phyloP scores from a whole-genome alignment of 2,113 vertebrate species.

The Larimichthys crocea region DNA sequence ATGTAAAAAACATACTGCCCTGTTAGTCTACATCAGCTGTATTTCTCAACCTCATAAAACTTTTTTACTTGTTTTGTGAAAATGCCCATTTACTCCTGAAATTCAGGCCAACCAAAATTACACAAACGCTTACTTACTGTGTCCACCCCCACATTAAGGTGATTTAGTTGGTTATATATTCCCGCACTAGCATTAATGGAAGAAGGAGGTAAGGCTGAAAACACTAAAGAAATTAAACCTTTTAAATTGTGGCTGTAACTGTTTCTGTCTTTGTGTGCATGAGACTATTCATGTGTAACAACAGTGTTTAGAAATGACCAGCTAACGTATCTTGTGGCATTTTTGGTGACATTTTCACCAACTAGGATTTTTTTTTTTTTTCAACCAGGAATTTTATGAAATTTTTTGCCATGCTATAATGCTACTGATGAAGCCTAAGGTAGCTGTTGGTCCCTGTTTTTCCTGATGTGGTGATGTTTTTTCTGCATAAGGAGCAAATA shows the following conservation, averaged over 20 bases:
- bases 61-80: background rate
- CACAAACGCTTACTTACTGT: conserved; percentile 1
- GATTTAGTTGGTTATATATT: conserved; percentile 11
- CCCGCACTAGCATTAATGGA: background rate
- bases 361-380: too few relatives aligned
- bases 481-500: background rate
- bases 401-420: background rate
- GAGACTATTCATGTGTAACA: background rate
- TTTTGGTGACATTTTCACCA: background rate
- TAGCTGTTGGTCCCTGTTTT: background rate
- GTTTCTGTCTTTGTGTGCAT: background rate
- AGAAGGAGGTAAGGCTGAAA: background rate
- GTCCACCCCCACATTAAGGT: conserved; percentile 7
- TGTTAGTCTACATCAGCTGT: background rate
- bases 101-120: conserved; percentile 10
- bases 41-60: conserved; percentile 7
- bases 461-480: background rate
- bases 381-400: background rate
- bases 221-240: background rate
- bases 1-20: background rate
- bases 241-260: background rate
- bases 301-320: background rate
- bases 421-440: too few relatives aligned
- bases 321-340: background rate
- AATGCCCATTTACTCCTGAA: background rate